These are phyloP conservation scores for Montifringilla adamsi DNA, from an alignment of 2,113 vertebrate genomes.

Conservation along the genomic window DNA sequence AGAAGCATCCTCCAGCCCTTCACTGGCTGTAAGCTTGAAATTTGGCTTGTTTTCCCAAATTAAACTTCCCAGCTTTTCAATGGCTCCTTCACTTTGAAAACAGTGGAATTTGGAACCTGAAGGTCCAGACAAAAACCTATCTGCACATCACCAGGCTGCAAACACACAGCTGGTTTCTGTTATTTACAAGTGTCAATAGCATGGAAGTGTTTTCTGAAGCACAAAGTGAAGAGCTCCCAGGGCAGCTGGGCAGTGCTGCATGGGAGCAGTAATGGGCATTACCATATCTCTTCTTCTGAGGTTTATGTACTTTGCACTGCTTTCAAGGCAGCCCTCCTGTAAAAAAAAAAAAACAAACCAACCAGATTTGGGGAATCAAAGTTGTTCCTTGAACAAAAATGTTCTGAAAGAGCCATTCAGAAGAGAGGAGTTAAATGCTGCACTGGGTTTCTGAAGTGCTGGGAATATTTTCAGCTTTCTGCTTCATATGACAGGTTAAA, in stretches of 20 bases:
- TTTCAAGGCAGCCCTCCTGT: neutral
- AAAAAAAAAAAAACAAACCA: too few species aligned
- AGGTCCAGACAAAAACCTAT: neutral
- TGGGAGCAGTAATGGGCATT: neutral
- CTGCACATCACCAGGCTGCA: neutral
- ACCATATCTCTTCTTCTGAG: neutral
- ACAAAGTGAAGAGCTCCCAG: neutral
- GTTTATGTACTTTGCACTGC: neutral
- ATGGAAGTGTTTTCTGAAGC: neutral
- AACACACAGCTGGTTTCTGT: accelerated
- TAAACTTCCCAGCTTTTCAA: neutral
- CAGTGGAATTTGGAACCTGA: neutral
- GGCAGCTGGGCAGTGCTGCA: neutral
- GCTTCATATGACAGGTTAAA: neutral
- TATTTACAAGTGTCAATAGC: neutral
- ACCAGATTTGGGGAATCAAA: neutral
- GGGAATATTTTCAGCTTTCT: neutral
- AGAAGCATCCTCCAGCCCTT: neutral
- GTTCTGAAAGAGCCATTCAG: neutral
- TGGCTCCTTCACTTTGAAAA: neutral
- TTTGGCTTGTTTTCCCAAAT: neutral
- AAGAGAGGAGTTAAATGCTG: neutral
- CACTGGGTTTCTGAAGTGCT: neutral
- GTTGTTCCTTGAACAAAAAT: neutral
- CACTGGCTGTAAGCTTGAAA: neutral